Base-by-base conservation (phyloP, 2,888 invertebrate genomes). In the Oxytorus armatus region DNA sequence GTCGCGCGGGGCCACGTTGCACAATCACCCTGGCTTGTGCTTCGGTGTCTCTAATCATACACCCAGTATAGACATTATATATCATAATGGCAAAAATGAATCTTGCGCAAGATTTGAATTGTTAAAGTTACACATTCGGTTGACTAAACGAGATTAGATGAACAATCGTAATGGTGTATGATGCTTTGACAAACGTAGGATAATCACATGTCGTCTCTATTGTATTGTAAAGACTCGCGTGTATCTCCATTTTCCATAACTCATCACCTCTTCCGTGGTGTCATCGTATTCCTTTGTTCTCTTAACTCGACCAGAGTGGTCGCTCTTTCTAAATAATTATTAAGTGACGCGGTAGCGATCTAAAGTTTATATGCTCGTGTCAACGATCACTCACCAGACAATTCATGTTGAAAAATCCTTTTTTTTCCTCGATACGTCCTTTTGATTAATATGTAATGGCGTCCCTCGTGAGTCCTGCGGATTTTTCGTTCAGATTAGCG, bases 361-460 rank as follows among this genome's bases (percentile, higher is more conserved):
- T 1, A 29, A 5, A 1, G 36, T n/a, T 1, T 65, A 10, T 25
- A 68, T 61, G 25, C 65, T 57, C 57, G 39, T 55, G 36, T 14
- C 7, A 73, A 49, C 25, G 21, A 10, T 55, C 23, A 91, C 91
- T 91, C 86, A 91, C 91, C 91, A 90, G 78, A 75, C 86, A 81
- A 86, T 86, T 88, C 89, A 91, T 91, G 87, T 81, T 86, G 88
- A 82, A 68, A 21, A 59, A 51, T 65, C 42, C n/a, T n/a, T 8
- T 68, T 65, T 69, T 14, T 59, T 73, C 29, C 18, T 23, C 7
- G 29, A n/a, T 74, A 14, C 44, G 36, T 8, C 23, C 3, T 8
- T 1, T 42, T 7, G 33, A 44, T 36, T 16, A 44, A 53, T 61
- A 10, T 14, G 5, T n/a, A n/a, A n/a, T n/a, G n/a, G n/a, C 21